These are phyloP conservation scores for Virgularia gustaviana DNA, from an alignment of 92 coral and sea anemone species.

Conservation along the genomic window DNA sequence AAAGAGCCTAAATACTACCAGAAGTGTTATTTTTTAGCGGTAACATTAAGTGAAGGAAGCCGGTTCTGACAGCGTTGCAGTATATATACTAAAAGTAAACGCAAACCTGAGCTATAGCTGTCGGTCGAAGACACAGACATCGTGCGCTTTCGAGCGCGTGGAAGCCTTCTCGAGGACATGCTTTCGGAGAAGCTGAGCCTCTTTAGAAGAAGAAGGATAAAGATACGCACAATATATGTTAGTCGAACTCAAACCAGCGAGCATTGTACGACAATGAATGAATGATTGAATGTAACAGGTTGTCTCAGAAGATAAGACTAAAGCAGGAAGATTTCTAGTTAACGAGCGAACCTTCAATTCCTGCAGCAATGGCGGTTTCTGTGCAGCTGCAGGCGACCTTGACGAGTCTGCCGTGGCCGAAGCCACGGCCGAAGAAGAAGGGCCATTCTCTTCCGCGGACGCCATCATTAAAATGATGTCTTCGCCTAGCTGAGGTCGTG, in stretches of 20 bases:
- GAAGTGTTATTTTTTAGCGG: no score
- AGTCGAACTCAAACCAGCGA: no score
- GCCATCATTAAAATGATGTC: slow-evolving; percentile 76
- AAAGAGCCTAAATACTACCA: no score
- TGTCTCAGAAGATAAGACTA: no score
- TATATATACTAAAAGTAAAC: no score
- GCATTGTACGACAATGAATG: no score
- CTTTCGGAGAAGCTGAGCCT: slow-evolving; percentile 97
- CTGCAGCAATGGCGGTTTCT: slow-evolving; percentile 90
- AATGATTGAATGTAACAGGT: no score
- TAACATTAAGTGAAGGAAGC: no score
- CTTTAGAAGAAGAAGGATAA: slow-evolving; percentile 68
- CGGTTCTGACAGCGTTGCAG: no score
- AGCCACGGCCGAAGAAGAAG: slow-evolving; percentile 23
- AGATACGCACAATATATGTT: no score
- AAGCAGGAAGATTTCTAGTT: no score
- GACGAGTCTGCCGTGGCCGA: slow-evolving; percentile 20
- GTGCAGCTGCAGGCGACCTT: slow-evolving; percentile 99
- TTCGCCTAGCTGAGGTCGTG: slow-evolving; percentile 1
- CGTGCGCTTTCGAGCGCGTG: slow-evolving; percentile 99
- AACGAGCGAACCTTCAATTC: slow-evolving; percentile 94
- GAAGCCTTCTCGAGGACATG: slow-evolving; percentile 96
- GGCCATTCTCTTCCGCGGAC: slow-evolving; percentile 80
- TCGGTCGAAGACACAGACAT: slow-evolving; percentile 99
- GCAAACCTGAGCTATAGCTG: slow-evolving; percentile 99